phyloP scores from a whole-genome alignment of 2,888 invertebrate species.

The Synanthedon vespiformis region DNA sequence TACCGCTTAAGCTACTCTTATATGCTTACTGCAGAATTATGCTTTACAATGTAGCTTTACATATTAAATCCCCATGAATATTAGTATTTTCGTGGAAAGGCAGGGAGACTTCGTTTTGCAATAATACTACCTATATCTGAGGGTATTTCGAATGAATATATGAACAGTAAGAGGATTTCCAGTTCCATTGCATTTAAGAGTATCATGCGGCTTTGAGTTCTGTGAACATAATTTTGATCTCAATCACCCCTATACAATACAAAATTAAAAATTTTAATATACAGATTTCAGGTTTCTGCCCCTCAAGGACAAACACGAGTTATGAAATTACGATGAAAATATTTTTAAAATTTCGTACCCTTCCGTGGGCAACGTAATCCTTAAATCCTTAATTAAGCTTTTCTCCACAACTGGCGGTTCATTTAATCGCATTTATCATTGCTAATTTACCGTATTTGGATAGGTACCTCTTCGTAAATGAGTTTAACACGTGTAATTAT shows the following conservation, averaged over 20 bases:
- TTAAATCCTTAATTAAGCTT: constrained; percentile 24
- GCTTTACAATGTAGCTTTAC: background rate
- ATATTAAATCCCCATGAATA: background rate
- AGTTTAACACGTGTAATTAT: background rate
- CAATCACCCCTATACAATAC: too few relatives aligned
- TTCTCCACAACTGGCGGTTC: constrained; percentile 19
- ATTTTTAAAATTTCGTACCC: constrained; percentile 14
- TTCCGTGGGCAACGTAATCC: constrained; percentile 23
- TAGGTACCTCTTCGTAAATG: constrained; percentile 3
- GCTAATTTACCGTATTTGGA: constrained; percentile 27
- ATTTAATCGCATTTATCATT: constrained; percentile 28
- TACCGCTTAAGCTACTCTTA: too few relatives aligned
- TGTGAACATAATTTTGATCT: too few relatives aligned
- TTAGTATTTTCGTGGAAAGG: too few relatives aligned
- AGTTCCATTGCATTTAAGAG: too few relatives aligned
- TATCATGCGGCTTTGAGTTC: too few relatives aligned
- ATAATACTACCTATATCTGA: too few relatives aligned
- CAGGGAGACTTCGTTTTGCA: too few relatives aligned
- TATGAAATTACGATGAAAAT: background rate
- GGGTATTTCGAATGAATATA: too few relatives aligned
- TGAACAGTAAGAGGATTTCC: too few relatives aligned
- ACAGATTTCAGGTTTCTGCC: background rate
- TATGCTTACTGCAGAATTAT: too few relatives aligned
- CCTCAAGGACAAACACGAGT: background rate
- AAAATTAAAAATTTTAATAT: background rate